Conservation (phyloP, 92 coral and sea anemone genomes). For the Metridium senile region DNA sequence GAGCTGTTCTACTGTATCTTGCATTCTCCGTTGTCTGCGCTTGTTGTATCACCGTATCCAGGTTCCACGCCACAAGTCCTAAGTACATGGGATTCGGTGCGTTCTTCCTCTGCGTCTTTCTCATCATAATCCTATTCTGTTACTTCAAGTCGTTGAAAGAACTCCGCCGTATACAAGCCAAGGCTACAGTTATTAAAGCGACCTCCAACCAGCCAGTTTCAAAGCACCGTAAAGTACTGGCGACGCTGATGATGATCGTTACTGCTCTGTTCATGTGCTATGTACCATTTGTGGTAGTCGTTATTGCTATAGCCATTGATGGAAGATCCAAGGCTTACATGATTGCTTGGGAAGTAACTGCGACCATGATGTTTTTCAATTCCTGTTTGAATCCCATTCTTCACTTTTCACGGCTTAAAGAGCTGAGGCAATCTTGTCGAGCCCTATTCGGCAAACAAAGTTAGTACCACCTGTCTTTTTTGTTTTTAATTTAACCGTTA, state of each 20-base stretch:
- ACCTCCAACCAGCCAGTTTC: background rate
- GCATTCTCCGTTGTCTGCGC: slow-evolving; percentile 21
- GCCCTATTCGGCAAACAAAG: background rate
- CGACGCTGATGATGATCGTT: slow-evolving; percentile 24
- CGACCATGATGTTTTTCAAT: slow-evolving; percentile 36
- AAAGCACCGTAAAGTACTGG: slow-evolving; percentile 10
- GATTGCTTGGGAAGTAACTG: slow-evolving; percentile 37
- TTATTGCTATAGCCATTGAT: slow-evolving; percentile 26
- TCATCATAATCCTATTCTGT: slow-evolving; percentile 25
- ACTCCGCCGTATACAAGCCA: slow-evolving; percentile 1
- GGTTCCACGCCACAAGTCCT: slow-evolving; percentile 36
- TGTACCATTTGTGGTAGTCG: slow-evolving; percentile 33
- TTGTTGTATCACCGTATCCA: slow-evolving; percentile 1
- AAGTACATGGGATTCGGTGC: slow-evolving; percentile 48
- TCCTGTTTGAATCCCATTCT: slow-evolving; percentile 34
- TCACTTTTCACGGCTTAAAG: slow-evolving; percentile 29
- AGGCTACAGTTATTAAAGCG: background rate
- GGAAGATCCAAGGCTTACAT: slow-evolving; percentile 27
- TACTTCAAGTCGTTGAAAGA: slow-evolving; percentile 32
- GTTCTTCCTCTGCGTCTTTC: slow-evolving; percentile 25
- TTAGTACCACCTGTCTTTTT: background rate
- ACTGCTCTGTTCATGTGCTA: slow-evolving; percentile 32
- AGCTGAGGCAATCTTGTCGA: slow-evolving; percentile 14
- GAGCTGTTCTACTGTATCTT: slow-evolving; percentile 1
- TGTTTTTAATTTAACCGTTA: too few species aligned